Evolutionary conservation across 2,113 vertebrate species (phyloP).

Genomic region (Hipposideros armiger): DNA sequence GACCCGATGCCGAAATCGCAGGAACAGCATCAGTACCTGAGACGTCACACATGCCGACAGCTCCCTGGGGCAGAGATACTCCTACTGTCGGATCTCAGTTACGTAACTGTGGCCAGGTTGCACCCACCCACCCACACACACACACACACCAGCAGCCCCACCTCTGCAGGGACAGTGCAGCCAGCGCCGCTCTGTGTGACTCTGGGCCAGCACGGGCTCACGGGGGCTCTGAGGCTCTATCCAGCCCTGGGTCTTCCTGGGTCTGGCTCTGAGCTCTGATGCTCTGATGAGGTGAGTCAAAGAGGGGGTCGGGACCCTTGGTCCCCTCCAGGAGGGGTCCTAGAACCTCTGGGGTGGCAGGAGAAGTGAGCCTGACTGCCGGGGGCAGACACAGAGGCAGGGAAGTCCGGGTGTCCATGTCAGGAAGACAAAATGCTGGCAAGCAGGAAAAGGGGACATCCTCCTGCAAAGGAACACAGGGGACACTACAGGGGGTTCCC

Average conservation of each 20-base stretch:
- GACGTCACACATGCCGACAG: neutral
- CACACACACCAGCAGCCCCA: neutral
- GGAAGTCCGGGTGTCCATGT: neutral
- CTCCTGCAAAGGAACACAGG: neutral
- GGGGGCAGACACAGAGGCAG: neutral
- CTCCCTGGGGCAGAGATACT: neutral
- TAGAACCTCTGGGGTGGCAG: neutral
- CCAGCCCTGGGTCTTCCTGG: neutral
- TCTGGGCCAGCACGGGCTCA: accelerated
- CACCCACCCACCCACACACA: too few species aligned
- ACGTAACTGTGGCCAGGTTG: neutral
- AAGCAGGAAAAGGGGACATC: neutral
- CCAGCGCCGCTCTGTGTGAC: neutral
- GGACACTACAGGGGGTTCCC: accelerated
- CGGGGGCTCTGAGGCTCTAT: neutral
- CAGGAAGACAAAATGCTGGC: neutral
- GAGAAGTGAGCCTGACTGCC: neutral
- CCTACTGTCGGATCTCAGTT: neutral
- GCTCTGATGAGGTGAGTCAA: neutral
- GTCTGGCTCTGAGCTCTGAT: neutral
- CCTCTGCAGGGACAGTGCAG: neutral
- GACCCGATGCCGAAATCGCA: neutral
- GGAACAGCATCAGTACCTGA: neutral
- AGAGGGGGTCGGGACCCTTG: neutral
- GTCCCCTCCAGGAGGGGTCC: neutral